Conservation (phyloP, 2,797 vertebrate genomes). For the Chelonia mydas region DNA sequence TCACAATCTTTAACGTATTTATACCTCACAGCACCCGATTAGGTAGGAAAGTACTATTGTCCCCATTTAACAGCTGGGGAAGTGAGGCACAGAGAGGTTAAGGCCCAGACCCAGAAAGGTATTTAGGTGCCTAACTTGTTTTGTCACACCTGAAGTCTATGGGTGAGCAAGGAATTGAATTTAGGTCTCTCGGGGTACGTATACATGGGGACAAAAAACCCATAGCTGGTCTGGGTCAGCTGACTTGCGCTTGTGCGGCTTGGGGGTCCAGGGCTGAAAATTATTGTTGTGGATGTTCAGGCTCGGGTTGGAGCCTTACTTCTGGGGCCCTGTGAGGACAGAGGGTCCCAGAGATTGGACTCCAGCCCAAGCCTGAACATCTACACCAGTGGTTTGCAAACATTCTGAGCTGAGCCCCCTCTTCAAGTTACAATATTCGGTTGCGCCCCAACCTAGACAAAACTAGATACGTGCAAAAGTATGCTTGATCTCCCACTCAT, state of each 20-base stretch:
- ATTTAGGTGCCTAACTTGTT: background rate
- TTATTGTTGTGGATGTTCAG: background rate
- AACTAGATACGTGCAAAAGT: background rate
- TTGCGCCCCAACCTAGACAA: background rate
- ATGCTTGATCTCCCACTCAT: too few relatives aligned
- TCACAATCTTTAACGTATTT: background rate
- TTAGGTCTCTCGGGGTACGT: background rate
- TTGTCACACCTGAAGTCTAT: background rate
- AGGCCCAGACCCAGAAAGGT: background rate
- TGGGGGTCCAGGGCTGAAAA: background rate
- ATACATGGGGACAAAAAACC: background rate
- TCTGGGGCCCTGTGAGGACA: background rate
- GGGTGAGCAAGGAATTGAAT: background rate
- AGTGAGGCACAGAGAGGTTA: background rate
- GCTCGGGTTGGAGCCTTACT: background rate
- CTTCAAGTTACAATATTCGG: background rate
- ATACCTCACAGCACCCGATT: background rate
- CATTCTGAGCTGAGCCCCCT: background rate
- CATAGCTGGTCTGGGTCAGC: background rate
- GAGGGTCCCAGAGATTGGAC: background rate
- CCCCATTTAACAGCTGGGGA: background rate
- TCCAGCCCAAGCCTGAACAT: background rate
- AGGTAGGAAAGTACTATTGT: background rate
- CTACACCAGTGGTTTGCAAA: background rate
- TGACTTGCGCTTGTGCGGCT: background rate